Evolutionary conservation across 2,797 vertebrate species (phyloP).

Genomic region (Anguilla megastoma): DNA sequence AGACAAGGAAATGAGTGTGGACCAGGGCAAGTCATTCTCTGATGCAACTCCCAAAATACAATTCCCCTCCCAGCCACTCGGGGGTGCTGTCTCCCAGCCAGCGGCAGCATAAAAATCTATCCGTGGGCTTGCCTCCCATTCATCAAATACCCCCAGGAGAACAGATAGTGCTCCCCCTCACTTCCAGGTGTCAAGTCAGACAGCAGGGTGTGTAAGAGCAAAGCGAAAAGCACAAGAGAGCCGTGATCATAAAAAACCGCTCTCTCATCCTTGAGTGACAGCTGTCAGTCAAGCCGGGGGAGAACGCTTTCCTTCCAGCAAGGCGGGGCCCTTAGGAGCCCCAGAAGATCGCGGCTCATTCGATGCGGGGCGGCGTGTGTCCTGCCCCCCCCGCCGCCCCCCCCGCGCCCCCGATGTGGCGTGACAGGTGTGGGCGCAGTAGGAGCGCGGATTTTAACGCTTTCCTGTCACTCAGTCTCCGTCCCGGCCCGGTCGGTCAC

Average conservation of each 20-base stretch:
- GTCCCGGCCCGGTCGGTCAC: conserved; percentile 48
- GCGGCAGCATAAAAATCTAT: background rate
- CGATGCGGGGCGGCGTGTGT: no score
- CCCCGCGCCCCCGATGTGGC: conserved; percentile 48
- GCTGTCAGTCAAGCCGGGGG: conserved; percentile 33
- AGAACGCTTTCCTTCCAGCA: conserved; percentile 40
- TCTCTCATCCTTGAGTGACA: background rate
- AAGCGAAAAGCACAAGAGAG: conserved; percentile 36
- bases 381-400: conserved; percentile 44
- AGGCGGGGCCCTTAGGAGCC: background rate
- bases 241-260: conserved; percentile 7
- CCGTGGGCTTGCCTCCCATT: background rate
- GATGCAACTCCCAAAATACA: background rate
- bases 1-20: background rate
- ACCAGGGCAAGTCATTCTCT: background rate
- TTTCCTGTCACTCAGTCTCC: conserved; percentile 52
- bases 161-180: background rate
- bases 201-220: background rate
- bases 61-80: background rate
- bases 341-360: background rate
- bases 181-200: background rate
- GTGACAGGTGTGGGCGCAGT: conserved; percentile 57
- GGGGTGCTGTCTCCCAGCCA: background rate
- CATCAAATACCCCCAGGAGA: background rate
- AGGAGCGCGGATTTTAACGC: conserved; percentile 48